Conservation (phyloP, 1,140 invertebrate genomes). For the Pachypeltis micranthus region DNA sequence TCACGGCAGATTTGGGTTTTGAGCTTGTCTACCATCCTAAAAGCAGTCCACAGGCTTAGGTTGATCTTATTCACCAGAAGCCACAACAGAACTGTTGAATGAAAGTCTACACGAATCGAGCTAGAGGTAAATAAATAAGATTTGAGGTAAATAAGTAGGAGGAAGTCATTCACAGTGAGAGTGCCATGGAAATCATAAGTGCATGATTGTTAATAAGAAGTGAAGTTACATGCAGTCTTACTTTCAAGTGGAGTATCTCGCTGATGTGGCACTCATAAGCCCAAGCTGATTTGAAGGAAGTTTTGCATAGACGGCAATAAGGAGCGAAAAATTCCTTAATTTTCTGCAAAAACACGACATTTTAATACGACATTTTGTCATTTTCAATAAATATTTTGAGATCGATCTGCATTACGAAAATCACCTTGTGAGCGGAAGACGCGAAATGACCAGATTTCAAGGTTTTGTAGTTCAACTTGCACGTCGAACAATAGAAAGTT, state of each 20-base stretch:
- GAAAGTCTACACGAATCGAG: too few relatives aligned
- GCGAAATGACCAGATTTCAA: conserved; percentile 58
- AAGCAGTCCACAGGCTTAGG: too few relatives aligned
- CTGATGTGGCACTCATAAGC: conserved; percentile 67
- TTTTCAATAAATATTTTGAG: background rate
- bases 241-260: conserved; percentile 64
- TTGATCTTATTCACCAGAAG: too few relatives aligned
- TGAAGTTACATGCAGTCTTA: conserved; percentile 31
- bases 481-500: conserved; percentile 60
- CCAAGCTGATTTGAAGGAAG: conserved; percentile 67
- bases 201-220: background rate
- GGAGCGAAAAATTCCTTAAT: conserved; percentile 72
- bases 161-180: background rate
- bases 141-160: background rate
- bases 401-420: background rate
- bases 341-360: conserved; percentile 37
- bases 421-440: conserved; percentile 50
- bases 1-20: too few relatives aligned
- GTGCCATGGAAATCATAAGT: background rate
- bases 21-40: too few relatives aligned
- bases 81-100: too few relatives aligned
- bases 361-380: background rate
- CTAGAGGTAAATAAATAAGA: too few relatives aligned
- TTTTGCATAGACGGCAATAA: conserved; percentile 55
- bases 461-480: conserved; percentile 67